Evolutionary conservation across 1,140 invertebrate species (phyloP), one percentile per base, ranked within the genome.

Genomic region (Cataglyphis hispanica): DNA sequence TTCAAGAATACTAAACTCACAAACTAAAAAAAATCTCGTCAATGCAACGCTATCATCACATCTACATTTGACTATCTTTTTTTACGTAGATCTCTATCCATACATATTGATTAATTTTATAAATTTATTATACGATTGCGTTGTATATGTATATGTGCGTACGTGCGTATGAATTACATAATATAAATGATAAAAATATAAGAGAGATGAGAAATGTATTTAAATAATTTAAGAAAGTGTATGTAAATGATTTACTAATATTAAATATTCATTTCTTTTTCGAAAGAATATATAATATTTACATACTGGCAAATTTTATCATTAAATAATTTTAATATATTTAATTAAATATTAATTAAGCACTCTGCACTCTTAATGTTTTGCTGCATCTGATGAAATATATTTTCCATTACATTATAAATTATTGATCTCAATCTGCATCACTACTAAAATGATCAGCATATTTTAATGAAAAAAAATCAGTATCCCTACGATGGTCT

Each of bases 11-110:
- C 16, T 11, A 80, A 58, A 80, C n/a, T 61, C 16, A 53, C 53
- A 72, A 83, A 83, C 72, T 83, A 83, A 83, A 70, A 13, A 74
- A 83, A 74, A 72, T 74, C 61, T 10, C 27, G 1, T 43, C 1
- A 8, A 43, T 0, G 4, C 5, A 25, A 46, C 31, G 25, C 31
- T 31, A 19, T 43, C 16, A 25, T 70, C 27, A 78, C 3, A 19
- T 1, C 8, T 69, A 25, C 2, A 10, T 6, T 58, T 60, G 13
- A 25, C 58, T 72, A 22, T 83, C 25, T 19, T 19, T 60, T 16
- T 70, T 60, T 60, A 43, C 1, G 46, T 37, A 13, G 25, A n/a
- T 25, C 13, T 22, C 10, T 31, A 31, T 37, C 25, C 1, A 56
- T 13, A 70, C 27, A n/a, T 53, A 8, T n/a, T 37, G n/a, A 64